Evolutionary conservation across 1,140 invertebrate genomes (phyloP).

Genomic region (Arctopsyche grandis): DNA sequence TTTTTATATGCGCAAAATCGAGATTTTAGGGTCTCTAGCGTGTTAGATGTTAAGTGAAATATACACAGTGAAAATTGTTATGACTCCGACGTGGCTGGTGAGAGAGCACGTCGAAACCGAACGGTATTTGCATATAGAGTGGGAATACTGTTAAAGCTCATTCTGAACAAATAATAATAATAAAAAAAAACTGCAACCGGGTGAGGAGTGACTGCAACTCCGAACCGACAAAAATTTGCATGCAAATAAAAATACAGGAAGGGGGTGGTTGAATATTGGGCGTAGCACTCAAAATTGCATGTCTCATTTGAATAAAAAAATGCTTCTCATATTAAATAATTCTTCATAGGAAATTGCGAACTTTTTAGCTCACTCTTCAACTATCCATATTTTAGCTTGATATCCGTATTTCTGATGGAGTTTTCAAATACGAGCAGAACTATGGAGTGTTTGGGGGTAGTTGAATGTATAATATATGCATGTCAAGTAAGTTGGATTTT

Average conservation of each 20-base stretch:
- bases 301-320: background rate
- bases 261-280: background rate
- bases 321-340: background rate
- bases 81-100: conserved; percentile 1
- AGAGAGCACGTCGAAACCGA: conserved; percentile 1
- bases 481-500: too few species aligned
- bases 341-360: background rate
- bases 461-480: too few species aligned
- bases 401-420: too few species aligned
- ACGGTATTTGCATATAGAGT: conserved; percentile 25
- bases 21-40: background rate
- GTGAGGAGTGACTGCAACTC: conserved; percentile 11
- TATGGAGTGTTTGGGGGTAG: too few species aligned
- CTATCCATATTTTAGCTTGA: too few species aligned
- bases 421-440: too few species aligned
- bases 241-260: conserved; percentile 3
- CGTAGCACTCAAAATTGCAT: conserved; percentile 11
- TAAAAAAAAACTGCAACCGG: conserved; percentile 15
- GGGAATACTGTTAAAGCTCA: conserved; percentile 30
- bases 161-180: background rate
- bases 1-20: background rate
- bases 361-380: too few species aligned
- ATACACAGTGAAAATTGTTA: conserved; percentile 19
- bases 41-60: conserved; percentile 6
- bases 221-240: conserved; percentile 5